Percentiles rank a stretch among this genome's conserved stretches.
Conservation (phyloP, 1,140 invertebrate genomes). For the Nylanderia fulva region DNA sequence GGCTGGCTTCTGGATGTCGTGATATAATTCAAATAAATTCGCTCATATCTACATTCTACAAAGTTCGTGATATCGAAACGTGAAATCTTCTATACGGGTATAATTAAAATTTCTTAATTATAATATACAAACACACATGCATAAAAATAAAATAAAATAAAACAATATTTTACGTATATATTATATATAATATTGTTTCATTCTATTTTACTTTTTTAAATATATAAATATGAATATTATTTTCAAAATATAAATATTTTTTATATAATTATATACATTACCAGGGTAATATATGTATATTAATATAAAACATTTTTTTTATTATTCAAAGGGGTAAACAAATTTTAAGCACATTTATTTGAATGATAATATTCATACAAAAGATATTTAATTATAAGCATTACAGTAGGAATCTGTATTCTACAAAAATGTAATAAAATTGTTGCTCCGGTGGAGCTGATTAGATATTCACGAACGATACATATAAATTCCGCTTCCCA, state of each 20-base stretch:
- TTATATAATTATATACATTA: neutral
- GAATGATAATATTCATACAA: neutral
- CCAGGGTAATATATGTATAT: neutral
- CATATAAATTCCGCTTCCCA: neutral
- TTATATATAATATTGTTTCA: too few species aligned
- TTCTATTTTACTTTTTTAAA: constrained; percentile 3
- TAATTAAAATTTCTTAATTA: neutral
- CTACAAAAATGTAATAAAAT: constrained; percentile 17
- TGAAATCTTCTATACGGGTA: neutral
- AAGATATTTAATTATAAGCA: neutral
- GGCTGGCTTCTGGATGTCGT: constrained; percentile 91
- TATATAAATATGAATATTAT: constrained; percentile 4
- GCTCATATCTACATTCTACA: constrained; percentile 92
- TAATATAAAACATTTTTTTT: neutral
- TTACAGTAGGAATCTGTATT: neutral
- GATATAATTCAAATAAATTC: constrained; percentile 95
- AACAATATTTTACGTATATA: too few species aligned
- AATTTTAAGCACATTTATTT: neutral
- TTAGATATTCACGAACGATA: neutral
- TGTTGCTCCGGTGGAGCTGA: neutral
- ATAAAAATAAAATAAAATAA: too few species aligned
- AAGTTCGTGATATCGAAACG: constrained; percentile 87
- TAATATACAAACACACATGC: too few species aligned
- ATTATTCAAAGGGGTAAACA: neutral
- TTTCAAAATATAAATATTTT: neutral